Conservation (phyloP, 1,140 invertebrate species). For the Pogonognathellus flavescens region DNA sequence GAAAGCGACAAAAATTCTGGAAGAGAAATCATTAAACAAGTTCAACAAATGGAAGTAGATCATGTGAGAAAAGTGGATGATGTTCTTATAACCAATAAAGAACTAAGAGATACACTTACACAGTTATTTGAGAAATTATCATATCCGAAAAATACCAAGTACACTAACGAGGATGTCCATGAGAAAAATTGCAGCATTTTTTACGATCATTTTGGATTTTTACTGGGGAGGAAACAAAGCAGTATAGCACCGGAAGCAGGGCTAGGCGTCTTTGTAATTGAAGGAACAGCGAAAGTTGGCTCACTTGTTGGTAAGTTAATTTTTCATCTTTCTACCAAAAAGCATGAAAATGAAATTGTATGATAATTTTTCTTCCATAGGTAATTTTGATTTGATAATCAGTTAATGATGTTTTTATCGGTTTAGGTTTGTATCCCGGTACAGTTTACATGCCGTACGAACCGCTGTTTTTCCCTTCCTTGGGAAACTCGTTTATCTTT, state of each 20-base stretch:
- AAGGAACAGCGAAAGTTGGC: slow-evolving; percentile 56
- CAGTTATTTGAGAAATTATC: slow-evolving; percentile 6
- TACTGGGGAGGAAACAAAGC: slow-evolving; percentile 41
- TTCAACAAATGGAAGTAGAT: slow-evolving; percentile 27
- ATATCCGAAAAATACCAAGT: background rate
- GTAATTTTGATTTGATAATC: background rate
- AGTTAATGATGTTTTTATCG: background rate
- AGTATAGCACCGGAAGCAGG: slow-evolving; percentile 39
- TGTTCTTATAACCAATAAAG: background rate
- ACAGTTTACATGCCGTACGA: slow-evolving; percentile 71
- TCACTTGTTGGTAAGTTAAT: slow-evolving; percentile 61
- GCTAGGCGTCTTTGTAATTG: slow-evolving; percentile 60
- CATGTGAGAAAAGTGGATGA: slow-evolving; percentile 34
- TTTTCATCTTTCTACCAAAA: too few species aligned
- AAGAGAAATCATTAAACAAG: background rate
- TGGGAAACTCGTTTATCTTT: slow-evolving; percentile 72
- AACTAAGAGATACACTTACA: slow-evolving; percentile 19
- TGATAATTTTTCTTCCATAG: too few species aligned
- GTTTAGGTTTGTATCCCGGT: slow-evolving; percentile 62
- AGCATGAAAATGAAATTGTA: too few species aligned
- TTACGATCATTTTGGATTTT: slow-evolving; percentile 57
- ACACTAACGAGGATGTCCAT: background rate
- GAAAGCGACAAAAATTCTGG: background rate
- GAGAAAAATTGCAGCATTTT: slow-evolving; percentile 46
- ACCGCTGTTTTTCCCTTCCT: slow-evolving; percentile 72